A percentile compares a stretch with the other conserved stretches of the same genome.
Conservation (phyloP, 2,113 vertebrate species). For the Triplophysa siluroides region DNA sequence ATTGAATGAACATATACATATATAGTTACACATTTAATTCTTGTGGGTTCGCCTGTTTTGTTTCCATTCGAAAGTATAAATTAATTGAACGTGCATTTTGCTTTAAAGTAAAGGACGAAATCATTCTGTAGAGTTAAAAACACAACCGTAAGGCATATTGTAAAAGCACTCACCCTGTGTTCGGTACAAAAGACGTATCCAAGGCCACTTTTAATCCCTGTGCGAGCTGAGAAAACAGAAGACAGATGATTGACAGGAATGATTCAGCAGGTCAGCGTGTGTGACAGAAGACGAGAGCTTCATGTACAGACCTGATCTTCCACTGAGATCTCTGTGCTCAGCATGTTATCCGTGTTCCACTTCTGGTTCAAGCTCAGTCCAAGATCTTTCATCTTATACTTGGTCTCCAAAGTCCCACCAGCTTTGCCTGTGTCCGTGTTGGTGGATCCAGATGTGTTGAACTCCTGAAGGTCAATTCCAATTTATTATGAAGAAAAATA, state of each 20-base stretch:
- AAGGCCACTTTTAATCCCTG: conserved; percentile 88
- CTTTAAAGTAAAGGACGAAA: no score
- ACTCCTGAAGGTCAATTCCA: conserved; percentile 80
- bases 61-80: no score
- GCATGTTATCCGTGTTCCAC: conserved; percentile 94
- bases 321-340: conserved; percentile 85
- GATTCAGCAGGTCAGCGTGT: not conserved
- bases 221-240: conserved; percentile 78
- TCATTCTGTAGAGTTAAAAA: no score
- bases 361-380: conserved; percentile 91
- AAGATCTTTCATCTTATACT: conserved; percentile 87
- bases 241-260: not conserved
- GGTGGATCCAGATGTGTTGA: conserved; percentile 87
- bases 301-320: conserved; percentile 86
- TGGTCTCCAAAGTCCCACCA: conserved; percentile 89
- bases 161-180: conserved; percentile 84
- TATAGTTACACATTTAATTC: no score
- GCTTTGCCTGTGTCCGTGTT: conserved; percentile 94
- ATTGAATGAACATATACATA: no score
- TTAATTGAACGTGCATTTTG: no score
- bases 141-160: no score
- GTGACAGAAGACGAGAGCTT: not conserved
- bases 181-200: conserved; percentile 95
- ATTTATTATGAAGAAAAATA: not conserved
- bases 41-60: no score